These are phyloP conservation scores for Ceraclea dissimilis DNA, from an alignment of 2,888 invertebrate genomes.

Conservation along the genomic window DNA sequence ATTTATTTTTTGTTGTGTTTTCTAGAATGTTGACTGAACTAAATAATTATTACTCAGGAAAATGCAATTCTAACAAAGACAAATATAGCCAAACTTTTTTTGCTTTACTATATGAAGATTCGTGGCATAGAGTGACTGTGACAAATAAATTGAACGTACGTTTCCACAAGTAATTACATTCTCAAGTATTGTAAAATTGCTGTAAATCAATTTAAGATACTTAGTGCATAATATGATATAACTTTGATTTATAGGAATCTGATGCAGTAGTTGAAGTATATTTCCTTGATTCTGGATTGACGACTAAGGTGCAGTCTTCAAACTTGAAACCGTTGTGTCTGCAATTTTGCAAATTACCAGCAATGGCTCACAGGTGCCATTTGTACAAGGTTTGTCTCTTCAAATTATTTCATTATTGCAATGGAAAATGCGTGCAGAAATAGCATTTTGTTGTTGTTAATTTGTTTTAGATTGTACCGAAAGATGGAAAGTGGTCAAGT, in stretches of 20 bases:
- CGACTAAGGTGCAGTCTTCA: background rate
- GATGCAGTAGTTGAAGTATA: conserved; percentile 1
- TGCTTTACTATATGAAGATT: background rate
- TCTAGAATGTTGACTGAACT: background rate
- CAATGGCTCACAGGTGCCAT: conserved; percentile 8
- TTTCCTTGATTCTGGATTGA: conserved; percentile 5
- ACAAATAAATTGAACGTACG: background rate
- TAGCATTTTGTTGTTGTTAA: too few species aligned
- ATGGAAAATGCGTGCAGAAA: too few species aligned
- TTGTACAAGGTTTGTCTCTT: conserved; percentile 4
- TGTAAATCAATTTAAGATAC: too few species aligned
- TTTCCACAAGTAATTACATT: background rate
- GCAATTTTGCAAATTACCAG: background rate
- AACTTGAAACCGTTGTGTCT: background rate
- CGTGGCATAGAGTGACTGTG: background rate
- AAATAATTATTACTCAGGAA: background rate
- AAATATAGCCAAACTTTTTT: background rate
- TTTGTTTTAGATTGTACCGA: conserved; percentile 2
- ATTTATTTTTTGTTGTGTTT: background rate
- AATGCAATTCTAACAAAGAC: background rate
- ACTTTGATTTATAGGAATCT: background rate
- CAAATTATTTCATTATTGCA: too few species aligned
- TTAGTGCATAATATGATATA: too few species aligned
- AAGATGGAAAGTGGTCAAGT: background rate
- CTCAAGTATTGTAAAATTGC: too few species aligned